Evolutionary conservation across 2,888 invertebrate species (phyloP).

Genomic region (Stenchaetothrips biformis): DNA sequence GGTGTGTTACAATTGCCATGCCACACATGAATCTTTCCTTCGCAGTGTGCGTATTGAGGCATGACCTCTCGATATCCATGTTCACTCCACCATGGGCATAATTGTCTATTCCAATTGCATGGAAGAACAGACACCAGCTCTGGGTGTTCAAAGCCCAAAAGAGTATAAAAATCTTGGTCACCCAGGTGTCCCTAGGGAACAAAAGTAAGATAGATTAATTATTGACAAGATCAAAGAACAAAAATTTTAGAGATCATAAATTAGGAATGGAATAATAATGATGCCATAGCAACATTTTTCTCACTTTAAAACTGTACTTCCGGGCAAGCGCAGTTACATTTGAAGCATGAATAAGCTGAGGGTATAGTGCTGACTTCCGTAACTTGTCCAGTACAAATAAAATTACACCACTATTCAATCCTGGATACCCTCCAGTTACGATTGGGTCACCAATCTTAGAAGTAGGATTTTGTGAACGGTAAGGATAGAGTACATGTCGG

Average conservation of each 20-base stretch:
- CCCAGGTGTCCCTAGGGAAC: conserved; percentile 62
- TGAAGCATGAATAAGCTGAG: conserved; percentile 52
- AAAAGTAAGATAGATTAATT: not conserved
- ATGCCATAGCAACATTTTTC: conserved; percentile 26
- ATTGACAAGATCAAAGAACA: not conserved
- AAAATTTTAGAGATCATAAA: not conserved
- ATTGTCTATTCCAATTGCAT: conserved; percentile 74
- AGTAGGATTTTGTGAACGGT: conserved; percentile 58
- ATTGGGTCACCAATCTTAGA: conserved; percentile 57
- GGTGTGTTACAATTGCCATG: conserved; percentile 74
- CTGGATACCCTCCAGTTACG: conserved; percentile 57
- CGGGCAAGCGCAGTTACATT: conserved; percentile 53
- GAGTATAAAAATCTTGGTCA: conserved; percentile 61
- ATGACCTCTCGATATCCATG: conserved; percentile 69
- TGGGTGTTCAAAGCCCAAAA: conserved; percentile 59
- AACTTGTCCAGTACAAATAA: conserved; percentile 63
- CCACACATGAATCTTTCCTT: conserved; percentile 59
- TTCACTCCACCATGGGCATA: conserved; percentile 76
- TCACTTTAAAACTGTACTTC: conserved; percentile 58
- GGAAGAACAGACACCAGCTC: conserved; percentile 66
- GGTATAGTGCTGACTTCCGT: conserved; percentile 57
- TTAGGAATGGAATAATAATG: no score
- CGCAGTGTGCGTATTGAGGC: conserved; percentile 64
- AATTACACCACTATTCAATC: conserved; percentile 76
- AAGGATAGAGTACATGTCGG: conserved; percentile 64